phyloP scores from a whole-genome alignment of 1,140 invertebrate species.

The Mactra quadrangularis region DNA sequence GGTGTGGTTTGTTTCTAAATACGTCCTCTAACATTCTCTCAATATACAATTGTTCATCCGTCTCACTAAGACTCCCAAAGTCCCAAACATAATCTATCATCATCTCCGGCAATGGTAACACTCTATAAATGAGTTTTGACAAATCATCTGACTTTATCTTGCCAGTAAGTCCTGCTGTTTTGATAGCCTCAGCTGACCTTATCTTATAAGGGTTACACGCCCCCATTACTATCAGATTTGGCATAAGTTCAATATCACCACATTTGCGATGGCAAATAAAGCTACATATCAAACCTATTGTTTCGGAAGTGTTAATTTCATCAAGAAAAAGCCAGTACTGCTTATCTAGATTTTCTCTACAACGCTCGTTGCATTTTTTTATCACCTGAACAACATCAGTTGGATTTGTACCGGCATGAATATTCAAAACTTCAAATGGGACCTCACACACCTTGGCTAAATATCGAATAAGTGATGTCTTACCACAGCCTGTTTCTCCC shows the following conservation, averaged over 20 bases:
- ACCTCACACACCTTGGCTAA: slow-evolving; percentile 54
- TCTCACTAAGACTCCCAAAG: slow-evolving; percentile 67
- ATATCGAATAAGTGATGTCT: slow-evolving; percentile 69
- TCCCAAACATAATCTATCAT: slow-evolving; percentile 74
- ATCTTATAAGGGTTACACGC: slow-evolving; percentile 73
- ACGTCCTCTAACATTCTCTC: slow-evolving; percentile 62
- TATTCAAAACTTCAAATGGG: slow-evolving; percentile 60
- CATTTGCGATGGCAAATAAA: slow-evolving; percentile 68
- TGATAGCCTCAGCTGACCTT: slow-evolving; percentile 43
- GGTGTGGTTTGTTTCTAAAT: background rate
- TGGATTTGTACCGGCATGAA: slow-evolving; percentile 66
- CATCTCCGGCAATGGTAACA: slow-evolving; percentile 68
- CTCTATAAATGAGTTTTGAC: slow-evolving; percentile 68
- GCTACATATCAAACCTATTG: slow-evolving; percentile 66
- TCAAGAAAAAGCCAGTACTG: slow-evolving; percentile 67
- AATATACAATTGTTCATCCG: slow-evolving; percentile 68
- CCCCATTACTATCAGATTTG: slow-evolving; percentile 66
- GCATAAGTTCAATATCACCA: slow-evolving; percentile 46
- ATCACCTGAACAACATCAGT: slow-evolving; percentile 46
- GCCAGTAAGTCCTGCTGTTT: slow-evolving; percentile 64
- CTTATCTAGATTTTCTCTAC: background rate
- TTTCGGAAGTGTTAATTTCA: slow-evolving; percentile 72
- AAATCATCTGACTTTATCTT: slow-evolving; percentile 66
- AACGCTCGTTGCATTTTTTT: slow-evolving; percentile 29
- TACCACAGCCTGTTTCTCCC: slow-evolving; percentile 80